These are phyloP conservation scores for Urocolius indicus DNA, from an alignment of 2,113 vertebrate species.

Conservation along the genomic window DNA sequence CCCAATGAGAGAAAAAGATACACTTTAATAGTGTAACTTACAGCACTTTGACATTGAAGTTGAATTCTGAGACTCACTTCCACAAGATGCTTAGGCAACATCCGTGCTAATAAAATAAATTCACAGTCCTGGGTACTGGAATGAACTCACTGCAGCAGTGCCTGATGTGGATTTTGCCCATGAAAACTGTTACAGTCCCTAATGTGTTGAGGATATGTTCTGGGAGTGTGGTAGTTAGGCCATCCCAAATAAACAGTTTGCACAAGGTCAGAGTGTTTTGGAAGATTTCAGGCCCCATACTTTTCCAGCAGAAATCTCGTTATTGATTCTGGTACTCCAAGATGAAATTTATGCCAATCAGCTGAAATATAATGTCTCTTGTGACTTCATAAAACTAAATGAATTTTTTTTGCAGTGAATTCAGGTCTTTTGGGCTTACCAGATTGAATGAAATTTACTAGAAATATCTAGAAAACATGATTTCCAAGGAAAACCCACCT, in stretches of 20 bases:
- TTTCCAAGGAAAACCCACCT: background rate
- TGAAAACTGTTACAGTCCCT: background rate
- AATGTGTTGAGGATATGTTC: background rate
- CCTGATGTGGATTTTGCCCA: background rate
- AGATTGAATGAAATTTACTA: background rate
- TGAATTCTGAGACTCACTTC: background rate
- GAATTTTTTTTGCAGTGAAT: background rate
- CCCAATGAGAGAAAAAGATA: background rate
- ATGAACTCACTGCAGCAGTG: background rate
- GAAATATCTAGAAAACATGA: background rate
- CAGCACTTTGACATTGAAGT: background rate
- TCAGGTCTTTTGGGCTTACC: background rate
- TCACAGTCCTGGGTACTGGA: background rate
- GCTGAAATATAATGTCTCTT: background rate
- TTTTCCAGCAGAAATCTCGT: background rate
- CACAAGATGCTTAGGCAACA: background rate
- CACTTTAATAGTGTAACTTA: background rate
- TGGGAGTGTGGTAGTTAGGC: background rate
- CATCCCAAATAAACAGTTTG: background rate
- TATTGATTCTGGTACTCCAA: background rate
- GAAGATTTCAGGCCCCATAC: background rate
- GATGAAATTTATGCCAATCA: background rate
- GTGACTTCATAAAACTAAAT: background rate
- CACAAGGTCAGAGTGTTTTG: background rate
- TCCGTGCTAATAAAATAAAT: background rate